Percentiles rank a stretch among this genome's conserved stretches.
phyloP scores from a whole-genome alignment of 2,888 invertebrate species.

The Eueremaeus valkanovi region DNA sequence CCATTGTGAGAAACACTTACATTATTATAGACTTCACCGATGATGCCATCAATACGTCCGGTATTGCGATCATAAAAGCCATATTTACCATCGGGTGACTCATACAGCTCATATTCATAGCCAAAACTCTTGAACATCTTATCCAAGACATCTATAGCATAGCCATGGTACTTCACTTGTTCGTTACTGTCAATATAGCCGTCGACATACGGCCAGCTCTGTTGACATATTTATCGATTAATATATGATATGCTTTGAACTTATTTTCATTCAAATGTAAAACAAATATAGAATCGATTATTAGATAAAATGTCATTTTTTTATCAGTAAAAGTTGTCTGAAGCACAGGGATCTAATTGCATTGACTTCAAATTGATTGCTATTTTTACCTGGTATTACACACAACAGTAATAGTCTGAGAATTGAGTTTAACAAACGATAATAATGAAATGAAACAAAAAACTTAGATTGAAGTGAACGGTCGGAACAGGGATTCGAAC shows the following conservation, averaged over 20 bases:
- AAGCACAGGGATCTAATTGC: no score
- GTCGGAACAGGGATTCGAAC: no score
- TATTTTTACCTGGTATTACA: no score
- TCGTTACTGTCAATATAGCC: background rate
- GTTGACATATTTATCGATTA: no score
- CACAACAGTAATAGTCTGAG: no score
- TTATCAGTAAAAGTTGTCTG: no score
- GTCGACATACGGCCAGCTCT: constrained; percentile 21
- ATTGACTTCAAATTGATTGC: no score
- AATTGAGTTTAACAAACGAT: no score
- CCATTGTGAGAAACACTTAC: no score
- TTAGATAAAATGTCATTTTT: no score
- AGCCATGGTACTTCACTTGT: background rate
- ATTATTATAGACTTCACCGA: constrained; percentile 20
- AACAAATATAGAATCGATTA: background rate
- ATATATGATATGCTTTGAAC: no score
- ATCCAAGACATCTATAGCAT: background rate
- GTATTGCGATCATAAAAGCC: background rate
- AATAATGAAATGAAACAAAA: background rate
- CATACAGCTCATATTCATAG: constrained; percentile 5
- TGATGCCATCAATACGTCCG: constrained; percentile 11
- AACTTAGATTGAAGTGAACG: no score
- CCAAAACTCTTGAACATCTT: background rate
- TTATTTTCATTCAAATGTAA: background rate
- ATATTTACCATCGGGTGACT: background rate